phyloP scores from a whole-genome alignment of 2,797 vertebrate genomes.

The Enteromius thamalakanensis region DNA sequence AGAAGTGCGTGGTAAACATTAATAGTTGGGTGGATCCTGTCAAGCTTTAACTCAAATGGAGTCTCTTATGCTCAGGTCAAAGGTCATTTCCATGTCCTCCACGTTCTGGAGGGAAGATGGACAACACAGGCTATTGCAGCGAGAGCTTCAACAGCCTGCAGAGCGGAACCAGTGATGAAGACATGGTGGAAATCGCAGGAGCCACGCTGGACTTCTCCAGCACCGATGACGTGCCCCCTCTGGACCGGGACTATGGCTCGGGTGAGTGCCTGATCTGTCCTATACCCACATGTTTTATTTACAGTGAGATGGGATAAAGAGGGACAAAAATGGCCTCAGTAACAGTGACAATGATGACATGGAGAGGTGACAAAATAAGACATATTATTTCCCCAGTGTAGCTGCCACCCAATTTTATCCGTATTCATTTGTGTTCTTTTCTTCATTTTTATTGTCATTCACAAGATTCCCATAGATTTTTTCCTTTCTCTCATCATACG shows the following conservation, averaged over 20 bases:
- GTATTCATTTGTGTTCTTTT: slow-evolving; percentile 8
- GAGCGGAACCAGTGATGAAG: slow-evolving; percentile 84
- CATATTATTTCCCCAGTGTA: slow-evolving; percentile 19
- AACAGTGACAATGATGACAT: not conserved
- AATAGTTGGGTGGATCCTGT: slow-evolving; percentile 28
- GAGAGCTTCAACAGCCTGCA: slow-evolving; percentile 80
- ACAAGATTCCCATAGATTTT: slow-evolving; percentile 26
- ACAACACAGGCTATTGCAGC: slow-evolving; percentile 76
- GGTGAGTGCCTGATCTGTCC: slow-evolving; percentile 68
- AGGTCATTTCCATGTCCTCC: slow-evolving; percentile 41
- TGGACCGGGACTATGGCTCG: slow-evolving; percentile 78
- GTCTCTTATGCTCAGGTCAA: slow-evolving; percentile 40
- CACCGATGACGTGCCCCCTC: slow-evolving; percentile 82
- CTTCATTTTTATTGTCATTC: slow-evolving; percentile 32
- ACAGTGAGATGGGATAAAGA: not conserved
- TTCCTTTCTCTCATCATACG: slow-evolving; percentile 15
- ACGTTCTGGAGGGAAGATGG: slow-evolving; percentile 69
- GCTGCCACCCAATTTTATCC: slow-evolving; percentile 3
- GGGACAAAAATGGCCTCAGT: not conserved
- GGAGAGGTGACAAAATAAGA: not conserved
- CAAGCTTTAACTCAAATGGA: slow-evolving; percentile 38
- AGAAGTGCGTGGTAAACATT: slow-evolving; percentile 33
- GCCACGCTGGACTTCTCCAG: slow-evolving; percentile 81
- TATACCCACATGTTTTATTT: not conserved
- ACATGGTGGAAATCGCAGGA: slow-evolving; percentile 84